Base-by-base conservation (phyloP, 2,888 invertebrate genomes). In the Tetranychus truncatus region DNA sequence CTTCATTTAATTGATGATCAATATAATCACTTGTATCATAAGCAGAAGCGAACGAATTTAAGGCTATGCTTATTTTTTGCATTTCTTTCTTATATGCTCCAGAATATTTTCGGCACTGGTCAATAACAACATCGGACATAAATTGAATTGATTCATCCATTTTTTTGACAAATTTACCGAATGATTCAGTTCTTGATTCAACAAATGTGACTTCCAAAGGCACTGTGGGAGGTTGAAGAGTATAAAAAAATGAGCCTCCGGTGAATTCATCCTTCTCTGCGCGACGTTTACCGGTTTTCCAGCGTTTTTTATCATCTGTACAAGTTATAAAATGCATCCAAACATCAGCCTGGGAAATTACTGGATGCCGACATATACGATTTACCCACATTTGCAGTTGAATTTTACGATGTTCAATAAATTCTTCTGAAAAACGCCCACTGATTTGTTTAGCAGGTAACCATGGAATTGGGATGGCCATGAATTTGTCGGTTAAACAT, bases 371-470 rank as follows among this genome's bases (percentile, higher is more conserved):
- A 82, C 95, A 95, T 81, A 99, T 93, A 86, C 95, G 91, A 84
- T 95, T 91, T 3, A 97, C 91, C 87, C 97, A 99, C 80, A 93
- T 90, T 83, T 97, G 96, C 71, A 99, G 85, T 81, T 95, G 94
- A 71, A 91, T 90, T 82, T 95, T 88, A 75, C 99, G 88, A 81
- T 94, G 92, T 81, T 95, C 94, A 80, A 99, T 93, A 80, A 99
- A 91, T 81, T 95, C 92, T 80, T 96, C 95, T 83, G 99, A 97
- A 84, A 95, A 97, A 74, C 95, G 87, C 8, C 95, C 95, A 66
- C 95, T 91, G 78, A 99, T 93, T 83, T 96, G 95, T 84, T 99
- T 99, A 82, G 97, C 97, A 15, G 99, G 99, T 78, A 99, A 83
- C 1, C 97, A 96, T 76, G 99, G 97, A 80, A 97, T 91, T 3